Conservation (phyloP, 2,113 vertebrate genomes). For the Salvelinus alpinus region DNA sequence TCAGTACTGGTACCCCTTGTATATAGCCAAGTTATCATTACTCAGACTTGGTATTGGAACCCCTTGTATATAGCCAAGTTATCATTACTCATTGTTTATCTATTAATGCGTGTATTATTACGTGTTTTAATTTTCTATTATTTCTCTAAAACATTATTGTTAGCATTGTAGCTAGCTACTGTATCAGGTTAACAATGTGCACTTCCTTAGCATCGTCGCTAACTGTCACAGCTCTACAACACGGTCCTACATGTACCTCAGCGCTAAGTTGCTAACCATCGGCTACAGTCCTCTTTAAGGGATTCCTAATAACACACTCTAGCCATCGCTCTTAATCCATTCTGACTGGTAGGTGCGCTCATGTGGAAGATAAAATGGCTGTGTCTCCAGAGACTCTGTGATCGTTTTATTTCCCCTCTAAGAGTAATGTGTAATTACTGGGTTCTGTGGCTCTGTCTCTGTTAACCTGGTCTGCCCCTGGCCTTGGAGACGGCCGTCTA, state of each 20-base stretch:
- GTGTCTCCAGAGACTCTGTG: background rate
- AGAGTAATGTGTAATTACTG: background rate
- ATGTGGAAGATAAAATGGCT: background rate
- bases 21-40: too few relatives aligned
- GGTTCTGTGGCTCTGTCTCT: background rate
- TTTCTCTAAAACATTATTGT: conserved; percentile 61
- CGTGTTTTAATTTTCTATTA: background rate
- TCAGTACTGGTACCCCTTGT: too few relatives aligned
- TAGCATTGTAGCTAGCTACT: conserved; percentile 31
- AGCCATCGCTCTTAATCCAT: background rate
- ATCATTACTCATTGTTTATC: too few relatives aligned
- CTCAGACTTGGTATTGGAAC: too few relatives aligned
- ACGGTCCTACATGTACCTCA: conserved; percentile 9
- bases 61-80: too few relatives aligned
- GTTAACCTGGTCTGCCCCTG: background rate
- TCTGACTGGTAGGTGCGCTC: background rate
- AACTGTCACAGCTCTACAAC: conserved; percentile 27
- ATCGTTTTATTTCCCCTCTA: background rate
- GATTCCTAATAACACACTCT: background rate
- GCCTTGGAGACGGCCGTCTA: background rate
- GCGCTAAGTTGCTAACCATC: background rate
- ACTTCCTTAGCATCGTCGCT: background rate
- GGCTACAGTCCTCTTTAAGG: background rate
- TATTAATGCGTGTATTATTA: too few relatives aligned
- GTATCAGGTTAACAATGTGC: conserved; percentile 20